Evolutionary conservation across 2,888 invertebrate species (phyloP), one percentile per base, ranked within the genome.

Genomic region (Nomada hirtipes): DNA sequence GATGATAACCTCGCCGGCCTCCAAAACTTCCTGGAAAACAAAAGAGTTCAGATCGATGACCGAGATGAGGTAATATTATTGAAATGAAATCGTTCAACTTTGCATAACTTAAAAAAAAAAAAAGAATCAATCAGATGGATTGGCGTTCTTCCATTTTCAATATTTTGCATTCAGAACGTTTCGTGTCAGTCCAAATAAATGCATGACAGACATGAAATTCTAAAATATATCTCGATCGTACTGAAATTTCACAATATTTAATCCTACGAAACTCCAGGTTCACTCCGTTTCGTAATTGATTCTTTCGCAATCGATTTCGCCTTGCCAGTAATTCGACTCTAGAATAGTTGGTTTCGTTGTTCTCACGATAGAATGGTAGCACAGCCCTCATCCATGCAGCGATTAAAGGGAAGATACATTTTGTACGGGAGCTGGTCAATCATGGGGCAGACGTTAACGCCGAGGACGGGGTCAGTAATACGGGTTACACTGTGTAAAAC

Each of bases 381-480:
- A 98, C 99, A 67, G 97, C 98, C 71, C 97, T 99, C 92, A 98
- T 99, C 95, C 96, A 97, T 91, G 98, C 99, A 64, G 96, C 98
- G 79, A 96, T 97, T 91, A 97, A 97, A 90, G 99, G 99, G 47
- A 97, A 98, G 91, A 94, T 96, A 74, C 96, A 96, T 61, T 97
- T 99, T 93, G 98, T 97, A 68, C 96, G 97, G 71, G 96, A 98
- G 91, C 95, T 99, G 83, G 95, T 99, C 87, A 96, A 97, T 74
- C 97, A 98, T 92, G 98, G 98, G 79, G 98, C 99, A 50, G 99
- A 99, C 94, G 96, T 98, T 23, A 97, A 98, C 93, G 97, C 97
- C 18, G 97, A 98, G 91, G 99, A 99, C 94, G 95, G 96, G 91
- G 96, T 95, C 90, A 92, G 94, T 91, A 79, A 55, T 47, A 10